phyloP scores from a whole-genome alignment of 2,113 vertebrate genomes.

The Rafetus swinhoei region DNA sequence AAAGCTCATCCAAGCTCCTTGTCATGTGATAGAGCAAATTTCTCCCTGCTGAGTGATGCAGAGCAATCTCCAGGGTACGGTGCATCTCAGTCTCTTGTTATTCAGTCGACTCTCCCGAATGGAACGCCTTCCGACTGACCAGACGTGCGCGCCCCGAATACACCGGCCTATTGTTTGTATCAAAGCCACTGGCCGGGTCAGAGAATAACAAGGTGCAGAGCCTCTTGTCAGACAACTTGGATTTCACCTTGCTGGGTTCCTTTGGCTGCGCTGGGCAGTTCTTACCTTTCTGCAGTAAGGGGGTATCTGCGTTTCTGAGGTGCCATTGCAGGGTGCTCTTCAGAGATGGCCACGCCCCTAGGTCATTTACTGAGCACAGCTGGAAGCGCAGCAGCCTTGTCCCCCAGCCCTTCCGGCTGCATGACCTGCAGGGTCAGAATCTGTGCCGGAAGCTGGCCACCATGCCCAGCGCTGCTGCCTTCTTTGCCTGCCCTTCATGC shows the following conservation, averaged over 20 bases:
- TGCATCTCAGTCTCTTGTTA: not conserved
- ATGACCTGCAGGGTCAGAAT: not conserved
- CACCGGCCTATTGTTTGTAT: not conserved
- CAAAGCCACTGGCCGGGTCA: not conserved
- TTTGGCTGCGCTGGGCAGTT: not conserved
- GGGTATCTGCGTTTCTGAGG: not conserved
- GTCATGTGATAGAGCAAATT: not conserved
- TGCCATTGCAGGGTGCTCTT: not conserved
- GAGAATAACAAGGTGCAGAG: not conserved
- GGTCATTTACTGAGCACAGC: not conserved
- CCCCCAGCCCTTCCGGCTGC: not conserved
- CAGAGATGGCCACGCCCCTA: not conserved
- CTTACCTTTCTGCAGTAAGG: not conserved
- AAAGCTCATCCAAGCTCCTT: constrained; percentile 6
- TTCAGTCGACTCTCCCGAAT: not conserved
- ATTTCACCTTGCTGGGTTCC: not conserved
- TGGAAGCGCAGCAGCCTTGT: not conserved
- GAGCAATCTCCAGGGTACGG: not conserved
- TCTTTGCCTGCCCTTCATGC: fast-evolving
- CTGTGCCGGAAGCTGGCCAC: not conserved
- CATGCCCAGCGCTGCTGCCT: not conserved
- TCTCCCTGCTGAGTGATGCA: not conserved
- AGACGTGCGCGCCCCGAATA: not conserved
- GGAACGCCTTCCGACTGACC: not conserved
- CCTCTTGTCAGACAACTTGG: not conserved